phyloP scores from a whole-genome alignment of 2,888 invertebrate genomes.

The Piscicola geometra region DNA sequence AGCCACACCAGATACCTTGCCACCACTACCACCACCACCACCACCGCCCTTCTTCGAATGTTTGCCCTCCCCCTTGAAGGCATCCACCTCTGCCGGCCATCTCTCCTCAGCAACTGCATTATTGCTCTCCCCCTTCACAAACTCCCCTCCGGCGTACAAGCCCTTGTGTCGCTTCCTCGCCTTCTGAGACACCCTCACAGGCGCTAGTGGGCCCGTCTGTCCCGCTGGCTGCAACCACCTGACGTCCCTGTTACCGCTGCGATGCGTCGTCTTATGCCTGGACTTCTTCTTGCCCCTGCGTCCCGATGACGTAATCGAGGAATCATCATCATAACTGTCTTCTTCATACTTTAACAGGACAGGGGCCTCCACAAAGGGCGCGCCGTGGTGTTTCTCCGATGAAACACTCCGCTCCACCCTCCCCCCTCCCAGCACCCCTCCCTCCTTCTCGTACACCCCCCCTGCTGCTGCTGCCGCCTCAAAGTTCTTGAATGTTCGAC shows the following conservation, averaged over 20 bases:
- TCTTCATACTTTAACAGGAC: not conserved
- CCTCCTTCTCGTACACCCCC: slow-evolving; percentile 5
- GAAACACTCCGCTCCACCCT: slow-evolving; percentile 22
- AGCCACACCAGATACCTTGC: not conserved
- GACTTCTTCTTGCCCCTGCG: not conserved
- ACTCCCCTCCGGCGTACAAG: no score
- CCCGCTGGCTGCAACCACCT: no score
- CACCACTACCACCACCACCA: no score
- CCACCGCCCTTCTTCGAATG: not conserved
- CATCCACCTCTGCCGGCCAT: no score
- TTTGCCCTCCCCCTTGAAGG: not conserved
- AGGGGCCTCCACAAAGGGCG: not conserved
- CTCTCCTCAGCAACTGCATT: no score
- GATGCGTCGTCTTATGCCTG: not conserved
- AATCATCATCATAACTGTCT: not conserved
- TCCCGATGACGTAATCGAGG: not conserved
- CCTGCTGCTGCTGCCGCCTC: not conserved
- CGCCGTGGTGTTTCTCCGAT: not conserved
- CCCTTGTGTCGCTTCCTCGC: no score
- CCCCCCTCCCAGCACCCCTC: not conserved
- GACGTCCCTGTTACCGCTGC: not conserved
- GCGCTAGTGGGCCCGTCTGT: no score
- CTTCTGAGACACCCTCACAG: no score
- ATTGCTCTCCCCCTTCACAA: no score
- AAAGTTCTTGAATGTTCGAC: not conserved